Percentiles rank a stretch among this genome's conserved stretches.
phyloP scores from a whole-genome alignment of 2,888 invertebrate genomes.

The Hydriomena furcata region DNA sequence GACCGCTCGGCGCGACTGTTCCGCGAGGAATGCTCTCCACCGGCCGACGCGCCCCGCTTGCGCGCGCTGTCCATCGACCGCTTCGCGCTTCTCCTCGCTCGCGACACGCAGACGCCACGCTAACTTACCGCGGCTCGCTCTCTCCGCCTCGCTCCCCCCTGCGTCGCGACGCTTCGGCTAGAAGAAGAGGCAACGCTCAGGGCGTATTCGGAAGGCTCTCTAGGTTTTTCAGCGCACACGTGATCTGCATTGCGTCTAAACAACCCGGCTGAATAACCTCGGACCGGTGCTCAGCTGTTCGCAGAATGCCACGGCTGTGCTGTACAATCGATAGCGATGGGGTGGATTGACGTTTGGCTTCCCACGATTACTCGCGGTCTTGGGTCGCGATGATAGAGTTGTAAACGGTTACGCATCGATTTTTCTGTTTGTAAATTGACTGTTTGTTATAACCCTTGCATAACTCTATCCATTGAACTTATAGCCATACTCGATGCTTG shows the following conservation, averaged over 20 bases:
- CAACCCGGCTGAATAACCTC: constrained; percentile 78
- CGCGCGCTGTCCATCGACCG: constrained; percentile 64
- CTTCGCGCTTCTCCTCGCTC: constrained; percentile 53
- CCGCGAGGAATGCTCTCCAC: constrained; percentile 67
- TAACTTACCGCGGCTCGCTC: constrained; percentile 53
- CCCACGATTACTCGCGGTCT: constrained; percentile 22
- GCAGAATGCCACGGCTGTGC: constrained; percentile 58
- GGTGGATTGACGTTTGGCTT: constrained; percentile 48
- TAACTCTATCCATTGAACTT: neutral
- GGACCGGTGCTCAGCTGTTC: constrained; percentile 71
- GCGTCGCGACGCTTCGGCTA: constrained; percentile 1
- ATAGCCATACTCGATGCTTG: too few species aligned
- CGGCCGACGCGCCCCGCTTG: constrained; percentile 39
- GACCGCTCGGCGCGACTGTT: constrained; percentile 60
- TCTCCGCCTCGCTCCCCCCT: constrained; percentile 37
- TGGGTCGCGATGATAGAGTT: constrained; percentile 16
- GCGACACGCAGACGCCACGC: constrained; percentile 75
- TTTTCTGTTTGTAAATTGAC: constrained; percentile 6
- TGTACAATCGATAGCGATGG: constrained; percentile 71
- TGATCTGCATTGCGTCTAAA: constrained; percentile 84
- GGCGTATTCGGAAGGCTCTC: constrained; percentile 69
- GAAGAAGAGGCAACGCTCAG: constrained; percentile 52
- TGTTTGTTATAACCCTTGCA: constrained; percentile 1
- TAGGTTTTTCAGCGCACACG: constrained; percentile 75
- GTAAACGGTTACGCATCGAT: constrained; percentile 17